Conservation (phyloP, 37 sponge, comb jelly and placozoan species). For the Halichondria panicea region DNA sequence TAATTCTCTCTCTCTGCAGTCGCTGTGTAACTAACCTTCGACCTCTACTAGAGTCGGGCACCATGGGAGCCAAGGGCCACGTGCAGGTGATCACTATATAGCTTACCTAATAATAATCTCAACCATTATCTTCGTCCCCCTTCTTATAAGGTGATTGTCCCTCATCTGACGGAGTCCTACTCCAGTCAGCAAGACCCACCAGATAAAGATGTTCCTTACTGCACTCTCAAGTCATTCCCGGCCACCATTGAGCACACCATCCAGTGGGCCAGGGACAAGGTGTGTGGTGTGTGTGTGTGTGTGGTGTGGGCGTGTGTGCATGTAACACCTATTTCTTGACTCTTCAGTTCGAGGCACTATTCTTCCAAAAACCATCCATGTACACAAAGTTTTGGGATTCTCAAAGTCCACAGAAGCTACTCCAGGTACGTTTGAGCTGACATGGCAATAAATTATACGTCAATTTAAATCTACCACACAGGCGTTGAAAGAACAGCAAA, state of each 20-base stretch:
- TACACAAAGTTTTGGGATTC: conserved; percentile 83
- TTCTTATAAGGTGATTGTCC: conserved; percentile 72
- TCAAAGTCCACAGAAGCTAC: conserved; percentile 42
- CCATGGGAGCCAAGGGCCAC: conserved; percentile 93
- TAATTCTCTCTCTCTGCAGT: conserved; percentile 17
- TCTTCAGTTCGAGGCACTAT: conserved; percentile 75
- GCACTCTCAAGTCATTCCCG: conserved; percentile 98
- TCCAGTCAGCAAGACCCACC: conserved; percentile 97
- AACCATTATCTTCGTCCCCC: not conserved
- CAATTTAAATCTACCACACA: not conserved
- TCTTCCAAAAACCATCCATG: conserved; percentile 79
- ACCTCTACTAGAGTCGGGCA: conserved; percentile 93
- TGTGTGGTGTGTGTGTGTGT: not conserved
- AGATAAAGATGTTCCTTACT: conserved; percentile 91
- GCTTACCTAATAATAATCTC: not conserved
- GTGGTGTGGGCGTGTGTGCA: not conserved
- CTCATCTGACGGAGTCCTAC: conserved; percentile 95
- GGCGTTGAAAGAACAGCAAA: not conserved
- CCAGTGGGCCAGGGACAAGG: conserved; percentile 97
- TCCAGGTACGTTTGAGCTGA: conserved; percentile 40
- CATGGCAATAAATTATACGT: too few species aligned
- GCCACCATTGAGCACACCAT: conserved; percentile 97
- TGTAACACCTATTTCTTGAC: not conserved
- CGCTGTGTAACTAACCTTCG: conserved; percentile 91
- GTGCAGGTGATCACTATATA: conserved; percentile 67